A percentile compares a stretch with the other conserved stretches of the same genome.
phyloP scores from a whole-genome alignment of 2,888 invertebrate genomes.

The Perithous albicinctus region DNA sequence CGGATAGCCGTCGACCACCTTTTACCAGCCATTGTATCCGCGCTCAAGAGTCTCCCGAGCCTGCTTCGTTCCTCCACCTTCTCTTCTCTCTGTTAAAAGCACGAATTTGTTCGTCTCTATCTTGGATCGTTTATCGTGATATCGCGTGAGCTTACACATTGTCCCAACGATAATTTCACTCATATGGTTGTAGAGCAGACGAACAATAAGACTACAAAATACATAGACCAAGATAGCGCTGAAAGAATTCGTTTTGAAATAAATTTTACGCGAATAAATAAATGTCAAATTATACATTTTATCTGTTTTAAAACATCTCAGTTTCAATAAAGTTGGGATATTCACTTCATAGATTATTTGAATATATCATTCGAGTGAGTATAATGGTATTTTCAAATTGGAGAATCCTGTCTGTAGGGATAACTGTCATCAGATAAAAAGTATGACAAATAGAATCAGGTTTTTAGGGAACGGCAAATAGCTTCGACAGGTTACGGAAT shows the following conservation, averaged over 20 bases:
- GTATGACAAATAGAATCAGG: not conserved
- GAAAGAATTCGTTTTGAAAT: not conserved
- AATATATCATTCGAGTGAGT: no score
- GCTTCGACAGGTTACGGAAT: not conserved
- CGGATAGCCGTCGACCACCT: constrained; percentile 51
- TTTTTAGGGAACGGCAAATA: not conserved
- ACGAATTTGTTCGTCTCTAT: constrained; percentile 31
- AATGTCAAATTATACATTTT: not conserved
- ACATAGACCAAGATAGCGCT: not conserved
- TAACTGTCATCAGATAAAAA: no score
- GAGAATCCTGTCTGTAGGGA: no score
- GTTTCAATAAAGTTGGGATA: no score
- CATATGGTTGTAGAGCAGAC: not conserved
- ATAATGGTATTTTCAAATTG: no score
- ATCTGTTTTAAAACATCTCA: not conserved
- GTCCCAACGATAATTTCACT: constrained; percentile 41
- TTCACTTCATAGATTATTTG: no score
- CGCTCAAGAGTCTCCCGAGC: constrained; percentile 29
- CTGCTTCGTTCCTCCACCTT: constrained; percentile 12
- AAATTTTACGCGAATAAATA: not conserved
- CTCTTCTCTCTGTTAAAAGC: constrained; percentile 12
- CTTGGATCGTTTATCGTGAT: constrained; percentile 40
- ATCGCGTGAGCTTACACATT: constrained; percentile 36
- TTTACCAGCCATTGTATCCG: constrained; percentile 54
- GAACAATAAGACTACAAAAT: not conserved